phyloP scores from a whole-genome alignment of 2,888 invertebrate species.

The Epistrophella euchroma region DNA sequence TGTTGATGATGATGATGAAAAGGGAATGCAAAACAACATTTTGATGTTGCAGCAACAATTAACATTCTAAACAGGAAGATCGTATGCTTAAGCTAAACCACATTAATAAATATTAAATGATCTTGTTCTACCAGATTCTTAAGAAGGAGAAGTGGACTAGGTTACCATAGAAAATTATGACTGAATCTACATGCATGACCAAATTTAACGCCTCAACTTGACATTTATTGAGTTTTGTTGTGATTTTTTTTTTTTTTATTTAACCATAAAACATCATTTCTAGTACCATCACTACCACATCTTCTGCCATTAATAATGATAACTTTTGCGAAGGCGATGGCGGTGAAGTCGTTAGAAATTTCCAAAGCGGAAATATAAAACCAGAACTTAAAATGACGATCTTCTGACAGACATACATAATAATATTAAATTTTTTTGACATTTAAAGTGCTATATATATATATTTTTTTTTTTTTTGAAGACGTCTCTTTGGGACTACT shows the following conservation, averaged over 20 bases:
- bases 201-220: conserved; percentile 51
- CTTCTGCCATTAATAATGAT: not conserved
- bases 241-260: not conserved
- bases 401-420: conserved; percentile 36
- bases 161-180: conserved; percentile 25
- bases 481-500: not conserved
- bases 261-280: conserved; percentile 41
- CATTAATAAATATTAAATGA: conserved; percentile 44
- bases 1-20: not conserved
- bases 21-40: conserved; percentile 56
- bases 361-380: conserved; percentile 58
- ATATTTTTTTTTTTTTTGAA: conserved; percentile 7
- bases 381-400: conserved; percentile 37
- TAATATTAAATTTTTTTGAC: conserved; percentile 56
- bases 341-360: not conserved
- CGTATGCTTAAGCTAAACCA: conserved; percentile 23
- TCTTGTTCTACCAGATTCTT: conserved; percentile 31
- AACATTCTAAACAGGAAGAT: conserved; percentile 46
- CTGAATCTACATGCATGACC: conserved; percentile 27
- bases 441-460: conserved; percentile 51
- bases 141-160: conserved; percentile 1
- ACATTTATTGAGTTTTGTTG: conserved; percentile 36
- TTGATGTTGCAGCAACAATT: conserved; percentile 36
- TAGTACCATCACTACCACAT: conserved; percentile 37
- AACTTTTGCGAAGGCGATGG: conserved; percentile 29